phyloP scores from a whole-genome alignment of 2,113 vertebrate species.

The Coryphaenoides rupestris region DNA sequence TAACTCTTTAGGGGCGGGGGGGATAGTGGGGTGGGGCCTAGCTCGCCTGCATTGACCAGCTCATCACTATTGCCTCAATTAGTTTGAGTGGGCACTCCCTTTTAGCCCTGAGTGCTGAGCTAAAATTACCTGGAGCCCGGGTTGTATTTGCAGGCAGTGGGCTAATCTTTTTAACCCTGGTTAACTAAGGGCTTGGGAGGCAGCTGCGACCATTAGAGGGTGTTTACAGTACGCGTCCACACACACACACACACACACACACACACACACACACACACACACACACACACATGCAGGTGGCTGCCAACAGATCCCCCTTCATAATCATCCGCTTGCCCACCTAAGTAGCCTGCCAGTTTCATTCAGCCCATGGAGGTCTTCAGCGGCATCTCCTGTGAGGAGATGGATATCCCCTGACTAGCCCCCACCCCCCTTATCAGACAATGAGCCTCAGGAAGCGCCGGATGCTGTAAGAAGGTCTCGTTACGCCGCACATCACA shows the following conservation, averaged over 20 bases:
- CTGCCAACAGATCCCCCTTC: conserved; percentile 23
- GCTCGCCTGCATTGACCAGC: conserved; percentile 39
- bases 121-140: conserved; percentile 54
- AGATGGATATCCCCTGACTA: conserved; percentile 14
- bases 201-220: conserved; percentile 42
- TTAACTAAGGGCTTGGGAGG: conserved; percentile 49
- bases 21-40: conserved; percentile 16
- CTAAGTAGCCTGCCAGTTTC: conserved; percentile 21
- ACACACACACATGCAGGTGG: conserved; percentile 34
- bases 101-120: conserved; percentile 42
- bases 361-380: conserved; percentile 22
- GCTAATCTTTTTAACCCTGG: conserved; percentile 45
- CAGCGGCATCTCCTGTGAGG: conserved; percentile 12
- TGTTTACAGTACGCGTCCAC: conserved; percentile 34
- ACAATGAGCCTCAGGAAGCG: conserved; percentile 19
- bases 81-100: conserved; percentile 54
- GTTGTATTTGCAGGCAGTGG: conserved; percentile 28
- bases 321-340: conserved; percentile 15
- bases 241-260: conserved; percentile 8
- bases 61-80: conserved; percentile 61
- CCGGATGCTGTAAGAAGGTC: conserved; percentile 15
- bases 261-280: conserved; percentile 20
- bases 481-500: not conserved
- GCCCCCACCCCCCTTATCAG: not conserved
- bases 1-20: conserved; percentile 44